Percentiles rank a stretch among this genome's conserved stretches.
Conservation (phyloP, 1,140 invertebrate genomes). For the Brachionus plicatilis region DNA sequence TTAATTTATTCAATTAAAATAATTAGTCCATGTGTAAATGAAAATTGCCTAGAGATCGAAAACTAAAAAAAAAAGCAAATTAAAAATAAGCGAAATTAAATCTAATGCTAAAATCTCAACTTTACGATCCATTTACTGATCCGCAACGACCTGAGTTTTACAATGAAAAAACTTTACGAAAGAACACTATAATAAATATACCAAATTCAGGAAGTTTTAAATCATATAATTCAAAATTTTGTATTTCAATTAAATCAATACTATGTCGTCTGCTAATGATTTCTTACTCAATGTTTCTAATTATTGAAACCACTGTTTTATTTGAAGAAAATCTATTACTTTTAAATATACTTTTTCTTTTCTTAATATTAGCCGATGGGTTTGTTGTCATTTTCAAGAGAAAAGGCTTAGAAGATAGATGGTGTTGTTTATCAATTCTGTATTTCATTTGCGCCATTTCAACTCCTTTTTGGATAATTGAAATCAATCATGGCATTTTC, state of each 20-base stretch:
- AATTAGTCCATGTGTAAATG: not conserved
- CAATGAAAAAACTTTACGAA: not conserved
- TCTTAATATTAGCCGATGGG: constrained; percentile 6
- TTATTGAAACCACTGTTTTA: not conserved
- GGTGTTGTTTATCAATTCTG: constrained; percentile 9
- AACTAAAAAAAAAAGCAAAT: not conserved
- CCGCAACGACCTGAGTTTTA: not conserved
- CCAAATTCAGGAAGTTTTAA: not conserved
- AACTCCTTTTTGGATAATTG: not conserved
- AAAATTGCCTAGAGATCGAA: not conserved
- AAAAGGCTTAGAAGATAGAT: constrained; percentile 8
- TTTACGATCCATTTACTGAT: not conserved
- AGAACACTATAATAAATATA: not conserved
- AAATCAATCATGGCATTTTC: not conserved
- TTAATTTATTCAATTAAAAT: not conserved
- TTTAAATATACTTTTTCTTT: not conserved
- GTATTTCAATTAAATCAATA: not conserved
- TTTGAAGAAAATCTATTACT: not conserved
- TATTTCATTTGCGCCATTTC: constrained; percentile 20
- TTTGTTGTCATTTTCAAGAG: not conserved
- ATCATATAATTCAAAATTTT: not conserved
- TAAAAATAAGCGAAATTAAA: not conserved
- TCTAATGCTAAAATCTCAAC: not conserved
- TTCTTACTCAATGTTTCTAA: not conserved
- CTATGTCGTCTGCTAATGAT: not conserved